A percentile compares a stretch with the other conserved stretches of the same genome.
These are phyloP conservation scores for Alouatta palliata DNA, from an alignment of 2,113 vertebrate species.

Conservation along the genomic window DNA sequence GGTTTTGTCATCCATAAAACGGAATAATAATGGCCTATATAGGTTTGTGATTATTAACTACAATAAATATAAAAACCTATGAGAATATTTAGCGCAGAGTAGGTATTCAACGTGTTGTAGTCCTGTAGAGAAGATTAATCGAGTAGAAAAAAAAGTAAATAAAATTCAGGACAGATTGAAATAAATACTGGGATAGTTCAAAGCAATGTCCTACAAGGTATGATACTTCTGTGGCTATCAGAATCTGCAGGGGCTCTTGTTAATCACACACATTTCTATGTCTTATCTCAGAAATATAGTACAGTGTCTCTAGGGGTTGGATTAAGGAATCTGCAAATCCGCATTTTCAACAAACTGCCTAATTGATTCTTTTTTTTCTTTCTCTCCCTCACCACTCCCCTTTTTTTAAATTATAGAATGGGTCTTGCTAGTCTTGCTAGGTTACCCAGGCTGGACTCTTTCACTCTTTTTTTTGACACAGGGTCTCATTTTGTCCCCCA, in stretches of 20 bases:
- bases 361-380: background rate
- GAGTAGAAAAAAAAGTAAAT: background rate
- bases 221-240: background rate
- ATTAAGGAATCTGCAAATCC: background rate
- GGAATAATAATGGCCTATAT: background rate
- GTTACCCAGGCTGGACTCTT: no score
- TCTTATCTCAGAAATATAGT: background rate
- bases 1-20: background rate
- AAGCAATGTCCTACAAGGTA: background rate
- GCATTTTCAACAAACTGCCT: background rate
- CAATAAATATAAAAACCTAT: background rate
- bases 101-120: constrained; percentile 66
- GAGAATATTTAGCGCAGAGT: constrained; percentile 23
- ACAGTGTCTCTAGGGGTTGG: background rate
- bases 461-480: background rate
- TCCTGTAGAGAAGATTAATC: background rate
- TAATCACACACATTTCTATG: background rate
- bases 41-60: background rate
- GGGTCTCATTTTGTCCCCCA: background rate
- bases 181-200: background rate
- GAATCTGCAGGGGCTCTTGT: background rate
- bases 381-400: accelerated
- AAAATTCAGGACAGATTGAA: background rate
- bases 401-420: no score
- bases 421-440: no score